Evolutionary conservation across 2,797 vertebrate genomes (phyloP).

Genomic region (Chromobotia macracanthus): DNA sequence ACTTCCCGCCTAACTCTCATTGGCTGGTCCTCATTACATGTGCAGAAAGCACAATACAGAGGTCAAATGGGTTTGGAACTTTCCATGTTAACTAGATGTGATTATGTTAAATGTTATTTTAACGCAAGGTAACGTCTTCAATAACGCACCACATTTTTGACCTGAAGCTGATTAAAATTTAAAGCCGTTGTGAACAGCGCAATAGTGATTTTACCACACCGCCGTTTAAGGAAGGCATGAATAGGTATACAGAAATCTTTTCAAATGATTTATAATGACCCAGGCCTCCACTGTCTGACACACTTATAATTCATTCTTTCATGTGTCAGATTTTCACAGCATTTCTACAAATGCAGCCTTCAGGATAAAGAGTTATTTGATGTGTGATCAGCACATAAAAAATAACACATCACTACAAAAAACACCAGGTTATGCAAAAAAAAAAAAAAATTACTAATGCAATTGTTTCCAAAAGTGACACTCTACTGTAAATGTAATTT

Average conservation of each 20-base stretch:
- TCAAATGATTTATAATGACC: not conserved
- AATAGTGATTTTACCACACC: not conserved
- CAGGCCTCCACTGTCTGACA: not conserved
- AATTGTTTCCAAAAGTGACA: not conserved
- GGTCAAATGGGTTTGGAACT: not conserved
- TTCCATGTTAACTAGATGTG: not conserved
- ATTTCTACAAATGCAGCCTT: not conserved
- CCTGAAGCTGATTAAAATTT: conserved; percentile 6
- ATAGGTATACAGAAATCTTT: not conserved
- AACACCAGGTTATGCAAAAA: not conserved
- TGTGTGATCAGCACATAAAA: not conserved
- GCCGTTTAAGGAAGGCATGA: not conserved
- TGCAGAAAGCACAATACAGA: not conserved
- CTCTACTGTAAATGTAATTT: not conserved
- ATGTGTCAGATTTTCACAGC: not conserved
- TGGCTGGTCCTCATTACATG: not conserved
- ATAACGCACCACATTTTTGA: not conserved
- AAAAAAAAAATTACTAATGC: not conserved
- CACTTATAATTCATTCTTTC: not conserved
- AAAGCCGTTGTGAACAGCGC: conserved; percentile 14
- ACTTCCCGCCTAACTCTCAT: not conserved
- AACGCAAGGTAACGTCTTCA: not conserved
- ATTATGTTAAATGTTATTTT: not conserved
- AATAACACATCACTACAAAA: not conserved
- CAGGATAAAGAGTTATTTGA: not conserved